These are phyloP conservation scores for Timandra comae DNA, from an alignment of 2,888 invertebrate genomes.

Conservation along the genomic window DNA sequence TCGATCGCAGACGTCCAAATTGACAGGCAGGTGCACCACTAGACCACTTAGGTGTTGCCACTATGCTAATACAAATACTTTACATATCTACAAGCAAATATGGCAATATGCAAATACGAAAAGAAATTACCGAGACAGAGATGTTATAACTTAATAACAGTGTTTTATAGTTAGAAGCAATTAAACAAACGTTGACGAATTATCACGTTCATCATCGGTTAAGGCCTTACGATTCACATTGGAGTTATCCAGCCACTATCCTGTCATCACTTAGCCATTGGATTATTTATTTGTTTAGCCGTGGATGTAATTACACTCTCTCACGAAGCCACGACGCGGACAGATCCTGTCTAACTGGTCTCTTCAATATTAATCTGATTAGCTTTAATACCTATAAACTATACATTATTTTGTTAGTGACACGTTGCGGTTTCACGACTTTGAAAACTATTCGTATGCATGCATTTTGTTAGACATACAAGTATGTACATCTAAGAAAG, in stretches of 20 bases:
- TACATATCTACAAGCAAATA: background rate
- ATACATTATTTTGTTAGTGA: too few species aligned
- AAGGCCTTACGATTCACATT: too few species aligned
- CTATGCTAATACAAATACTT: too few species aligned
- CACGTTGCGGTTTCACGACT: too few species aligned
- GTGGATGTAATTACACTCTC: conserved; percentile 58
- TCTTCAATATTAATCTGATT: conserved; percentile 60
- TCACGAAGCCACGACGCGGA: conserved; percentile 34
- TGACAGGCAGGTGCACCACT: too few species aligned
- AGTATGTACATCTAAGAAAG: conserved; percentile 23
- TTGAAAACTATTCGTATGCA: too few species aligned
- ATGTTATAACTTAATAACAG: background rate
- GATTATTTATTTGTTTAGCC: conserved; percentile 61
- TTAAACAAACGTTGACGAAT: background rate
- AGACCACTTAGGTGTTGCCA: too few species aligned
- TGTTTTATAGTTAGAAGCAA: background rate
- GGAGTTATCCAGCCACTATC: conserved; percentile 25
- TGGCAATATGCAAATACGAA: background rate
- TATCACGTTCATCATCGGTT: background rate
- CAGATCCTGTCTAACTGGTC: conserved; percentile 50
- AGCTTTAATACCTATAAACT: conserved; percentile 50
- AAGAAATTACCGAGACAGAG: background rate
- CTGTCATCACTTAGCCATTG: conserved; percentile 47
- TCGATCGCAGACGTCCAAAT: too few species aligned
- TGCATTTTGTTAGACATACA: too few species aligned